A percentile compares a stretch with the other conserved stretches of the same genome.
Evolutionary conservation across 2,113 vertebrate species (phyloP).

Genomic region (Periophthalmodon schlosseri): DNA sequence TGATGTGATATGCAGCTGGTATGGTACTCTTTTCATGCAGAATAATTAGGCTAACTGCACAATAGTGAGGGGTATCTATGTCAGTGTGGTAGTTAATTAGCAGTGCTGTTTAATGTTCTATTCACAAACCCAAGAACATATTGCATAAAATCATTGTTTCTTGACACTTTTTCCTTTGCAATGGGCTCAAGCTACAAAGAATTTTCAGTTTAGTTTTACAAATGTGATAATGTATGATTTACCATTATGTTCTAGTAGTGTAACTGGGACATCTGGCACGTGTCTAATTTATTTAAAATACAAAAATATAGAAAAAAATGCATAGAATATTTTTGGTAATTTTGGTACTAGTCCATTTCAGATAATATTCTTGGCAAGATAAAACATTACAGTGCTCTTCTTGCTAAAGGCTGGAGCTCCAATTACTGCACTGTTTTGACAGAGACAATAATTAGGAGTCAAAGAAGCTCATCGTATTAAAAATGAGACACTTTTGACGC

Average conservation of each 20-base stretch:
- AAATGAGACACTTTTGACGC: neutral
- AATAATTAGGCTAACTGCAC: no score
- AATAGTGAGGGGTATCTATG: no score
- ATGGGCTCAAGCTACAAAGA: no score
- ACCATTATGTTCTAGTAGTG: no score
- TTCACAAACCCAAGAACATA: neutral
- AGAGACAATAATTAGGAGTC: neutral
- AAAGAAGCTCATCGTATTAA: neutral
- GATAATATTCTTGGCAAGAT: no score
- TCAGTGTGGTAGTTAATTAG: neutral
- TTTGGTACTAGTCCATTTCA: neutral
- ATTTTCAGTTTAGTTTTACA: no score
- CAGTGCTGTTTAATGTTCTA: neutral
- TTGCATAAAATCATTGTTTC: neutral
- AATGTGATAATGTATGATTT: no score
- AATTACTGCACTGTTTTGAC: neutral
- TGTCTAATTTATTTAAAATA: no score
- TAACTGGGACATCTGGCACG: no score
- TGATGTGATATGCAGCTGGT: neutral
- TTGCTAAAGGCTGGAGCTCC: neutral
- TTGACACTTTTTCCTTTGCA: no score
- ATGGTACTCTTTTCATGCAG: neutral
- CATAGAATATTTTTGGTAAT: neutral
- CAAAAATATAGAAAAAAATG: no score
- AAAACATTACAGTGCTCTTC: neutral